These are phyloP conservation scores for Agrotis clavis DNA, from an alignment of 2,888 invertebrate genomes.

Conservation along the genomic window DNA sequence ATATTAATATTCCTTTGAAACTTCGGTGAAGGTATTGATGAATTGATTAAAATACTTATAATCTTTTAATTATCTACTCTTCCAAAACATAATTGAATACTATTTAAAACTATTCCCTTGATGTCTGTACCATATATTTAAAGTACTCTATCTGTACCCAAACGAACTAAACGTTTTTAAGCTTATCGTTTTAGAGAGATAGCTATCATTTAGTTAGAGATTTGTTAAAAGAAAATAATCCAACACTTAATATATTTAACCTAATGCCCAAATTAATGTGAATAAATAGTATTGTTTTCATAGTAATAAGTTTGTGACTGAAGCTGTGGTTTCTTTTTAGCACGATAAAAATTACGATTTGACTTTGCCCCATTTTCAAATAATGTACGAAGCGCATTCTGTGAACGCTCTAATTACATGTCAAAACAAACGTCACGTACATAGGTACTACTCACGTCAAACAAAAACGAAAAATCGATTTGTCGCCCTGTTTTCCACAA, in stretches of 20 bases:
- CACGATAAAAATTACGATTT: background rate
- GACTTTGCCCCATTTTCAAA: no score
- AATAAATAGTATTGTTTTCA: background rate
- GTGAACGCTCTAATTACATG: conserved; percentile 4
- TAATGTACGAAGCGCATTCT: background rate
- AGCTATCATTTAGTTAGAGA: background rate
- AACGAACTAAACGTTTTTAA: background rate
- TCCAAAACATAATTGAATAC: no score
- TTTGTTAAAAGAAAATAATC: background rate
- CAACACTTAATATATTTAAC: no score
- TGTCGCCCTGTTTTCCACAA: conserved; percentile 41
- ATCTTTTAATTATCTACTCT: no score
- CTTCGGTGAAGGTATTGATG: no score
- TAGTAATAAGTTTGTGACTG: no score
- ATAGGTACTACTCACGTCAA: no score
- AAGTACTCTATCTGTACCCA: no score
- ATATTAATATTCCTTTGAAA: no score
- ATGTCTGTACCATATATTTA: no score
- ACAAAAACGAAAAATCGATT: conserved; percentile 65
- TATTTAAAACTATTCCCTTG: background rate
- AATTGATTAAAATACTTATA: background rate
- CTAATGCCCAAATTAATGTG: no score
- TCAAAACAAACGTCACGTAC: conserved; percentile 49
- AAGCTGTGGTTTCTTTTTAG: no score
- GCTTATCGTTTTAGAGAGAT: background rate